Evolutionary conservation across 2,797 vertebrate species (phyloP), one percentile per base, ranked within the genome.

Genomic region (Hypotaenidia okinawae): DNA sequence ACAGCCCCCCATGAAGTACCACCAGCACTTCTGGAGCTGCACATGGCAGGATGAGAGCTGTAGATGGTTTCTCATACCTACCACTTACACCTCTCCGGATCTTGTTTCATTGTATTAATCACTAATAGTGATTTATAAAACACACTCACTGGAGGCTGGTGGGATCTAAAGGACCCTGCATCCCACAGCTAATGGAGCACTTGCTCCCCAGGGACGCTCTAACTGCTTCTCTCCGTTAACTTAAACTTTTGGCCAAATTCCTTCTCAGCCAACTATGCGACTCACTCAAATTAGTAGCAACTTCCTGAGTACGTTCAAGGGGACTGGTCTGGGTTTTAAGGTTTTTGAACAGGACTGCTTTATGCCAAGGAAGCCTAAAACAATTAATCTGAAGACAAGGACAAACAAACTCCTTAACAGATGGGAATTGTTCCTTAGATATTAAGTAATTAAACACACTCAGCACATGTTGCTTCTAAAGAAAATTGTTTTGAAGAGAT

Each of bases 401-500:
- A 90, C 73, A 94, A 87, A 79, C 32, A 70, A 79, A 89, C 41
- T 78, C 52, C 57, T 81, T 67, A 91, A 76, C 68, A 95, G 80
- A 90, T 87, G 82, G 75, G 54, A 92, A 85, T 45, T 63, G 41
- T 73, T 95, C 79, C 79, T 78, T 62, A 77, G 68, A 91, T 72
- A 90, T 66, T 78, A 90, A 69, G 80, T 79, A 96, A 96, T 88
- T 92, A 95, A 94, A 73, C 67, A 79, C 22, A 80, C 30, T 82
- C 89, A 85, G 90, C 77, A 90, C 85, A 89, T 58, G 45, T 54
- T 75, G 87, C 63, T 78, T 25, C 39, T 37, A 74, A 83, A 39
- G 68, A 91, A 94, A 88, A 68, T 67, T 49, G 68, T 83, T 92
- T 84, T 78, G 78, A 90, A 78, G 59, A 89, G 95, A 91, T 91